Evolutionary conservation across 1,140 invertebrate species (phyloP), one percentile per base, ranked within the genome.

Genomic region (Hirudo medicinalis): DNA sequence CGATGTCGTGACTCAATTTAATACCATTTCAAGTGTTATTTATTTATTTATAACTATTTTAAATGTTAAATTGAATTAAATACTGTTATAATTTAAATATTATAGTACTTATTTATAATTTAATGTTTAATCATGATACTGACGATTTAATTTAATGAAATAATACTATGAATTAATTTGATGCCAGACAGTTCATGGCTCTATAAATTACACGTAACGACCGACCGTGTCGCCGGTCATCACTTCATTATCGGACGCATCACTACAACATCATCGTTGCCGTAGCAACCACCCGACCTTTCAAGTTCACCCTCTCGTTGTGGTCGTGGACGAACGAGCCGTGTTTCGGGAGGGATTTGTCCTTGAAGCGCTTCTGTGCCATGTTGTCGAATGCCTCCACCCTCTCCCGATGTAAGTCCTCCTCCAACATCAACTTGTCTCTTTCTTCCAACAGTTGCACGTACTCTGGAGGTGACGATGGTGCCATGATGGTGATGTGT

Each of bases 231-330:
- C 29, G 1, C 9, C 29, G 1, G 17, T n/a, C 19, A 22, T 13
- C 57, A 63, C 57, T 19, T 11, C 57, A 63, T 25, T n/a, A n/a
- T n/a, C n/a, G n/a, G n/a, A n/a, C n/a, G n/a, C 57, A 63, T 63
- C 57, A 63, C 29, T 15, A 63, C 2, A 11, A 22, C 29, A 13
- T 15, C 5, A 11, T 22, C 57, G 22, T 15, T 25, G 8, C 29
- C 22, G 17, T 20, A 6, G 57, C 29, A 25, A 63, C 29, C 11
- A 22, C 22, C 29, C 57, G 11, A 63, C 29, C 57, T 63, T 32
- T 63, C 43, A 49, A 17, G 43, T 63, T 63, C 2, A 63, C 22
- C 29, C 57, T 63, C 29, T 25, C 29, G 22, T 63, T 63, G 22
- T 63, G 22, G 57, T 63, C 19, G 22, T 22, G 22, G 8, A 63